Evolutionary conservation across 2,888 invertebrate species (phyloP).

Genomic region (Raillietiella orientalis): DNA sequence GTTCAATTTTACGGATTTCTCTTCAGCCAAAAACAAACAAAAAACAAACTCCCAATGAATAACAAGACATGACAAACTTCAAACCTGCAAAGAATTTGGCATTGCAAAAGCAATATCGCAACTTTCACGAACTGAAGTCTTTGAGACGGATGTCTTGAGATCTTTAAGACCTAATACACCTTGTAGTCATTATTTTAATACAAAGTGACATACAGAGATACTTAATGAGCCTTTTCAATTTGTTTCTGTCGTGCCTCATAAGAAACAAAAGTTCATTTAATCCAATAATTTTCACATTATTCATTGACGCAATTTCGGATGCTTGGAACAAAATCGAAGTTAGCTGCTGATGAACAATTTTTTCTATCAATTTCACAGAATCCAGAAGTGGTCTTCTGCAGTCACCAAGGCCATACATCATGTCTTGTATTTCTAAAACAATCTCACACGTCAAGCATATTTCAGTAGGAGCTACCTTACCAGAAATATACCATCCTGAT

Average conservation of each 20-base stretch:
- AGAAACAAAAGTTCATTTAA: constrained; percentile 41
- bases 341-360: constrained; percentile 46
- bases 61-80: no score
- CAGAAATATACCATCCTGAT: no score
- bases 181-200: no score
- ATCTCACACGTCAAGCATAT: constrained; percentile 13
- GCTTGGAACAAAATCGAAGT: constrained; percentile 40
- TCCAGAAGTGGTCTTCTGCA: constrained; percentile 43
- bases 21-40: no score
- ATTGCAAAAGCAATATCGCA: no score
- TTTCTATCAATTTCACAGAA: constrained; percentile 51
- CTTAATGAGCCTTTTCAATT: constrained; percentile 36
- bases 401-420: constrained; percentile 85
- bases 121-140: no score
- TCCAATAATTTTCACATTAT: constrained; percentile 19
- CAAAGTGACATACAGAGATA: constrained; percentile 19
- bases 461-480: no score
- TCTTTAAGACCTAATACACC: no score
- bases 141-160: no score
- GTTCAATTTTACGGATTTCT: no score
- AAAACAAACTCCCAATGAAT: no score
- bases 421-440: constrained; percentile 37
- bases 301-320: constrained; percentile 25
- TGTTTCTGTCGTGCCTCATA: constrained; percentile 42
- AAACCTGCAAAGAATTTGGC: no score